Evolutionary conservation across 2,888 invertebrate genomes (phyloP), one percentile per base, ranked within the genome.

Genomic region (Mystacides longicornis): DNA sequence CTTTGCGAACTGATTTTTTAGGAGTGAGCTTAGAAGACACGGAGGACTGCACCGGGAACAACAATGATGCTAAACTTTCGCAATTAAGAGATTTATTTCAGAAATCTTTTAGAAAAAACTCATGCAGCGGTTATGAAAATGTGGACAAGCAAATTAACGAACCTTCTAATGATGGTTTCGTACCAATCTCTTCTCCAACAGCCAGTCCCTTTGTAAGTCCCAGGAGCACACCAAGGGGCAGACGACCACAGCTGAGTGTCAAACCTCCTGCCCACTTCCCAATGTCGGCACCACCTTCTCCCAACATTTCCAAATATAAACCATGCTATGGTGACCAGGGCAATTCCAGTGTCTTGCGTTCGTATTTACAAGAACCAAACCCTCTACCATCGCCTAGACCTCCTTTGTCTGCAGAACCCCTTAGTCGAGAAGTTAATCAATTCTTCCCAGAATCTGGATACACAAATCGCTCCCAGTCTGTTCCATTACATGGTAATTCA

Each of bases 121-220:
- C 48, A 5, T 48, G 48, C 16, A 71, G 67, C 48, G 68, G 68
- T 19, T 63, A 45, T 60, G 60, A 31, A n/a, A 23, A 16, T 7
- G 16, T 21, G 1, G 47, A 31, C 2, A 23, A 23, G n/a, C 18
- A n/a, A 22, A 23, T 3, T 23, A 7, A 7, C 2, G 48, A 48
- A 14, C 20, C 23, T 21, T n/a, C 23, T 4, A 23, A 23, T 4
- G 48, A 48, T 23, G 37, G 54, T 18, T 54, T 54, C 27, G 54
- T 54, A 16, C 54, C 54, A 3, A 54, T 54, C 20, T 53, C 53
- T 22, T 53, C 53, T 63, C 83, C 85, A 0, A 84, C 82, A 51
- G 86, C 83, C 21, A 87, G 86, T 68, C 88, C 89, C 1, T 92
- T 92, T 69, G 89, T 91, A 14, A 90, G 90, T 63, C 92, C 92